Base-by-base conservation (phyloP, 1,140 invertebrate species). In the Macrocentrus cingulum region DNA sequence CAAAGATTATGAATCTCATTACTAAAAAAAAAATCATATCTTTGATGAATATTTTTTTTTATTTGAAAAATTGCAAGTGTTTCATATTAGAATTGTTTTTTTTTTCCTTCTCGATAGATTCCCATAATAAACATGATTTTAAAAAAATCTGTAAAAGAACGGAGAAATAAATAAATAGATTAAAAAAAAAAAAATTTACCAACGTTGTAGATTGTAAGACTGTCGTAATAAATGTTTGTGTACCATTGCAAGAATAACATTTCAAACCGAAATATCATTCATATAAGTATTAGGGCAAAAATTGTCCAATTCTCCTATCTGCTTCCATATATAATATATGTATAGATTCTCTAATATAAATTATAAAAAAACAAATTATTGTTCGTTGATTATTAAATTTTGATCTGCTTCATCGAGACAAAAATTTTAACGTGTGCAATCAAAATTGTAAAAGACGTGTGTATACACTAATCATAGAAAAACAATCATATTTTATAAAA, bases 311-410 rank as follows among this genome's bases (percentile, higher is more conserved):
- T 13, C 45, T 13, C 4, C 18, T 4, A 5, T n/a, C 18, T 34
- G 46, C 46, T 49, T 49, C 46, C 46, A 29, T n/a, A n/a, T n/a
- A n/a, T n/a, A n/a, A n/a, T n/a, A n/a, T n/a, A 9, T 29, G 9
- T 23, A 29, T 49, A 49, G 46, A 16, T 48, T 48, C 22, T 29
- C 16, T 18, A 49, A 18, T 6, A 34, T 23, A 49, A 32, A n/a
- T n/a, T n/a, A n/a, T n/a, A 15, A 11, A 0, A 32, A 49, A 48
- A 48, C 18, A 9, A 18, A 34, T 18, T 16, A 32, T 15, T 32
- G 22, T 48, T 7, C 13, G 11, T 20, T 48, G 11, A n/a, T 48
- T 9, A 23, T 49, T 32, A 18, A 32, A 34, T 49, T 49, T 13
- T 39, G 36, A 8, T 32, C 46, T 32, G 46, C 44, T 46, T 46